Percentiles rank a stretch among this genome's conserved stretches.
phyloP scores from a whole-genome alignment of 2,888 invertebrate genomes.

The Pyrochroa serraticornis region DNA sequence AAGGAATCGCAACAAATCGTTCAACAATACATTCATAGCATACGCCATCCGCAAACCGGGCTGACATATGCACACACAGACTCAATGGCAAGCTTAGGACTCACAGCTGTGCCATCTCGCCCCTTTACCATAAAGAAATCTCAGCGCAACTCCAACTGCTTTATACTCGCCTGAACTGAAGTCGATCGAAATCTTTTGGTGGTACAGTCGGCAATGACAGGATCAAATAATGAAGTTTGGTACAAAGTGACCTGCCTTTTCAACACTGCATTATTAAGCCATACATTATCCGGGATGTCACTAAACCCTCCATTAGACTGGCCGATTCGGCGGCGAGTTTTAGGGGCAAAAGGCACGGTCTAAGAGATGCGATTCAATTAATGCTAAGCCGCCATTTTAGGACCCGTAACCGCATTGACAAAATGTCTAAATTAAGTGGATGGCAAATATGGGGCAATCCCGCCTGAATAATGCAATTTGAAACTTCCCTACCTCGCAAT shows the following conservation, averaged over 20 bases:
- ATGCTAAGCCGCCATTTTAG: constrained; percentile 52
- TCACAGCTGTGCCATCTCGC: constrained; percentile 54
- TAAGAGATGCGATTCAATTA: constrained; percentile 46
- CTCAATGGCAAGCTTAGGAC: constrained; percentile 54
- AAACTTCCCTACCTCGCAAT: not conserved
- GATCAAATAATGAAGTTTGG: constrained; percentile 58
- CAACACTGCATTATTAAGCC: constrained; percentile 60
- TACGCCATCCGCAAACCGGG: constrained; percentile 49
- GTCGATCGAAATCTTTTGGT: constrained; percentile 41
- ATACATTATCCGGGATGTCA: constrained; percentile 58
- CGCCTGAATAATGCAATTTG: constrained; percentile 24
- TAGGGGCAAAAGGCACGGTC: constrained; percentile 38
- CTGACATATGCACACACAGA: constrained; percentile 58
- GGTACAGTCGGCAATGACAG: constrained; percentile 50
- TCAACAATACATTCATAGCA: constrained; percentile 48
- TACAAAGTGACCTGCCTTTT: constrained; percentile 61
- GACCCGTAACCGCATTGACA: constrained; percentile 50
- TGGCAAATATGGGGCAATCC: constrained; percentile 30
- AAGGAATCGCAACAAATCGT: constrained; percentile 52
- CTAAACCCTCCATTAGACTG: constrained; percentile 52
- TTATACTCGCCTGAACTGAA: constrained; percentile 5
- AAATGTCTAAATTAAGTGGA: constrained; percentile 51
- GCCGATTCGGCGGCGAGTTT: constrained; percentile 35
- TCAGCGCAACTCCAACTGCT: constrained; percentile 23
- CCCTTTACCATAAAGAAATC: constrained; percentile 48